phyloP scores from a whole-genome alignment of 35 echinoderm and acorn worm species.

The Acanthaster planci region DNA sequence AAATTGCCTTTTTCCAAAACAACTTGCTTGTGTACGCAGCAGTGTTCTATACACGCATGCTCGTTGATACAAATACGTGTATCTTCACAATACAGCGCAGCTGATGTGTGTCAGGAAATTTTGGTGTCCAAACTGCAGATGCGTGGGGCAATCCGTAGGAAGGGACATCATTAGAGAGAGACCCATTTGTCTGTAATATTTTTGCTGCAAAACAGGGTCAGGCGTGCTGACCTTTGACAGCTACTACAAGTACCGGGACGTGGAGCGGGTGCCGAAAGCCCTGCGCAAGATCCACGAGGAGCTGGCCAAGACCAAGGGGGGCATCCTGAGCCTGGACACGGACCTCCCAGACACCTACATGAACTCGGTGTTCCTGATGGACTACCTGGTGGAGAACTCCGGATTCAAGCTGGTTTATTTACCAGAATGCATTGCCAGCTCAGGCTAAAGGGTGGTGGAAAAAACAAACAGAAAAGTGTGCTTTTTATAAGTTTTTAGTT shows the following conservation, averaged over 20 bases:
- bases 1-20: too few relatives aligned
- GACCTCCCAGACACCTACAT: conserved; percentile 49
- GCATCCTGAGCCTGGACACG: conserved; percentile 52
- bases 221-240: conserved; percentile 7
- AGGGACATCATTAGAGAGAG: too few relatives aligned
- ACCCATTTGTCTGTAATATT: too few relatives aligned
- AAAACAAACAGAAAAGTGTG: neutral
- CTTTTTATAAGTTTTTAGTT: neutral
- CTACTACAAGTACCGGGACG: conserved; percentile 56
- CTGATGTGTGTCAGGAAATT: too few relatives aligned
- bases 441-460: neutral
- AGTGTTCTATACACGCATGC: too few relatives aligned
- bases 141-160: too few relatives aligned
- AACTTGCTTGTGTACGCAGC: too few relatives aligned
- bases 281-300: conserved; percentile 29
- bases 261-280: conserved; percentile 53
- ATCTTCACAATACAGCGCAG: too few relatives aligned
- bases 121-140: too few relatives aligned
- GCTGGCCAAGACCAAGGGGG: conserved; percentile 8
- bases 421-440: conserved; percentile 20
- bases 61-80: too few relatives aligned
- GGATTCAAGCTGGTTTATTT: conserved; percentile 27
- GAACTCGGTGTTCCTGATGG: conserved; percentile 51
- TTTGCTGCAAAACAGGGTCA: neutral
- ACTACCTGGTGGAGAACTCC: conserved; percentile 62